Evolutionary conservation across 2,888 invertebrate species (phyloP).

Genomic region (Yponomeuta evonymella): DNA sequence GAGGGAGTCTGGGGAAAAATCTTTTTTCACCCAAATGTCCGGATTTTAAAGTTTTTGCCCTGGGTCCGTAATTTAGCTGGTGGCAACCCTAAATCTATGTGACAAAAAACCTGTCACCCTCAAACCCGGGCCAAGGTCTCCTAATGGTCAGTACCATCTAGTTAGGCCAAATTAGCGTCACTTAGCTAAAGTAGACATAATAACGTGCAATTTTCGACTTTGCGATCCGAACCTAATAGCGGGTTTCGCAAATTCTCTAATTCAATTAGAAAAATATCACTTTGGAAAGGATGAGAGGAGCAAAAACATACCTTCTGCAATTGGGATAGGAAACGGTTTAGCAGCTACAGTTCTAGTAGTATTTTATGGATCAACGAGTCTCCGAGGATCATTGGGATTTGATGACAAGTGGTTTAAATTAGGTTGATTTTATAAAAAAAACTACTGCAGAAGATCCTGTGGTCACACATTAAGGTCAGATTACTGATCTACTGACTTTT

Average conservation of each 20-base stretch:
- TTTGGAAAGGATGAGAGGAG: not conserved
- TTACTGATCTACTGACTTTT: no score
- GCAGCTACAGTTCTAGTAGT: not conserved
- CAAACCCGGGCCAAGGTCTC: not conserved
- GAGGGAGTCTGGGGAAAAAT: not conserved
- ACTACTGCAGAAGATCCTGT: no score
- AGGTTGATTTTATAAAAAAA: no score
- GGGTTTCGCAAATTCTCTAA: slow-evolving; percentile 29
- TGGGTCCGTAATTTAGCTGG: no score
- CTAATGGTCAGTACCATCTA: not conserved
- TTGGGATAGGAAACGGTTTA: not conserved
- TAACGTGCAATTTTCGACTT: slow-evolving; percentile 8
- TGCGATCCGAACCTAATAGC: slow-evolving; percentile 6
- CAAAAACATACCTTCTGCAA: not conserved
- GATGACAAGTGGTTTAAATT: no score
- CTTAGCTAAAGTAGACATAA: not conserved
- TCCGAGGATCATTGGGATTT: no score
- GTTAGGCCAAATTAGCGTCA: slow-evolving; percentile 5
- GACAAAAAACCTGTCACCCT: not conserved
- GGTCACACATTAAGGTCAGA: no score
- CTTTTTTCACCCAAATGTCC: not conserved
- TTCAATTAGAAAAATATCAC: slow-evolving; percentile 41
- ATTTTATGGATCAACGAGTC: no score
- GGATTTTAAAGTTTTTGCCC: no score
- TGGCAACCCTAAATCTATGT: not conserved